A percentile compares a stretch with the other conserved stretches of the same genome.
Conservation (phyloP, 1,140 invertebrate genomes). For the Stegodyphus mimosarum region DNA sequence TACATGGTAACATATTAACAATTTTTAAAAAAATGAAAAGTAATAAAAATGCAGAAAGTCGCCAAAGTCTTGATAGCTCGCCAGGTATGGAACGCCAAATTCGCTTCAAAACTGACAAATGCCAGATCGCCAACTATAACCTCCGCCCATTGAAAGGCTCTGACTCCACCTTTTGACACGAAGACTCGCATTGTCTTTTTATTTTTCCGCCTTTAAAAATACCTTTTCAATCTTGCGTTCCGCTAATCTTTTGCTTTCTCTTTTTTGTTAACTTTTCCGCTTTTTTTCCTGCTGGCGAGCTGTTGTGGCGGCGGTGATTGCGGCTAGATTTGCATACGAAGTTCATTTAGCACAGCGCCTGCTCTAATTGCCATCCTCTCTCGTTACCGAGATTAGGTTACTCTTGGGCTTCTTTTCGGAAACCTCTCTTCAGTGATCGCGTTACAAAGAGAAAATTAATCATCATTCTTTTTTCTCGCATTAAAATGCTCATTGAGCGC, state of each 20-base stretch:
- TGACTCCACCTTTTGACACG: constrained; percentile 59
- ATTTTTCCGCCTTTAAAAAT: constrained; percentile 18
- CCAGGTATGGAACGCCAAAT: constrained; percentile 22
- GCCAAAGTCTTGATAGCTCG: neutral
- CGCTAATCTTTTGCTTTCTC: constrained; percentile 6
- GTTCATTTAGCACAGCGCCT: constrained; percentile 10
- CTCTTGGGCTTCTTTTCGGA: neutral
- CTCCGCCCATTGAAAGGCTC: constrained; percentile 45
- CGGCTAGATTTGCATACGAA: constrained; percentile 10
- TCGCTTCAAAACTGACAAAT: constrained; percentile 31
- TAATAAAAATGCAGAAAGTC: too few species aligned
- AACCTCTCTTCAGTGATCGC: neutral
- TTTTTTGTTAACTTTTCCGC: neutral
- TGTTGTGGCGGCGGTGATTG: neutral
- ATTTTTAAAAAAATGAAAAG: too few species aligned
- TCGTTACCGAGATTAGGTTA: neutral
- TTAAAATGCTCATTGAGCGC: neutral
- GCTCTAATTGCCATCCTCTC: constrained; percentile 8
- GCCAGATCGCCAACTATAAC: constrained; percentile 55
- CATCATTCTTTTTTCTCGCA: neutral
- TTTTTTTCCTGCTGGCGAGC: neutral
- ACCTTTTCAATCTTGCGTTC: constrained; percentile 6
- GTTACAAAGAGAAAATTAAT: neutral
- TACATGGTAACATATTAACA: too few species aligned
- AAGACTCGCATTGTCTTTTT: constrained; percentile 32